Conservation (phyloP, 2,888 invertebrate species). For the Andrena bucephala region DNA sequence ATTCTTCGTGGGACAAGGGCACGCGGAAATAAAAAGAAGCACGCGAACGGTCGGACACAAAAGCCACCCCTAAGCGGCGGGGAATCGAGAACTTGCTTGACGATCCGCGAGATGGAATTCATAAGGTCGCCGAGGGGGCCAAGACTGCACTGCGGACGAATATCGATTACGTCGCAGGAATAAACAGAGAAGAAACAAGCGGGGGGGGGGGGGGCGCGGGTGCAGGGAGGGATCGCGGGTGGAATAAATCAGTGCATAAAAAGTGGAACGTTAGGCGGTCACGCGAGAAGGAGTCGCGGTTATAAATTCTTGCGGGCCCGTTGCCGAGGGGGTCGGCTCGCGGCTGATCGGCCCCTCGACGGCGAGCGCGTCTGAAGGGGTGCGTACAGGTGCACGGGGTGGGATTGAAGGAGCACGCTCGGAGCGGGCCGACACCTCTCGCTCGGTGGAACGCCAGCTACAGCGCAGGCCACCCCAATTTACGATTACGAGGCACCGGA, state of each 20-base stretch:
- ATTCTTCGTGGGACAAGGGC: no score
- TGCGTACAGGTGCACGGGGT: constrained; percentile 39
- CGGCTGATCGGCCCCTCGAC: constrained; percentile 6
- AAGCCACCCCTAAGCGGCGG: no score
- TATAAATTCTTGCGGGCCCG: constrained; percentile 19
- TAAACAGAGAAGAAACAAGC: constrained; percentile 34
- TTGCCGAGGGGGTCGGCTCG: constrained; percentile 17
- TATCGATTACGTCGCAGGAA: constrained; percentile 43
- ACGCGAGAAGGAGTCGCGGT: constrained; percentile 37
- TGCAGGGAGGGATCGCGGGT: background rate
- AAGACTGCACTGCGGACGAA: constrained; percentile 51
- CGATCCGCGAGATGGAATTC: constrained; percentile 54
- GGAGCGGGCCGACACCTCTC: constrained; percentile 47
- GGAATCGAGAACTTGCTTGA: constrained; percentile 16
- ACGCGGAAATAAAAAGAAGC: no score
- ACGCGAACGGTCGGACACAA: no score
- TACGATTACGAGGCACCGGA: constrained; percentile 74
- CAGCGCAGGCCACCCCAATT: constrained; percentile 69
- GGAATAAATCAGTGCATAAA: constrained; percentile 44
- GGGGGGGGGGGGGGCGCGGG: background rate
- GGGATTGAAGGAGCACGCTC: constrained; percentile 45
- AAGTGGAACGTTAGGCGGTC: constrained; percentile 39
- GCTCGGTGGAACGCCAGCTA: constrained; percentile 39
- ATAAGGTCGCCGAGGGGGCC: constrained; percentile 25
- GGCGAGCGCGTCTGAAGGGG: constrained; percentile 9